Base-by-base conservation (phyloP, 2,113 vertebrate genomes). In the Atrichornis clamosus region DNA sequence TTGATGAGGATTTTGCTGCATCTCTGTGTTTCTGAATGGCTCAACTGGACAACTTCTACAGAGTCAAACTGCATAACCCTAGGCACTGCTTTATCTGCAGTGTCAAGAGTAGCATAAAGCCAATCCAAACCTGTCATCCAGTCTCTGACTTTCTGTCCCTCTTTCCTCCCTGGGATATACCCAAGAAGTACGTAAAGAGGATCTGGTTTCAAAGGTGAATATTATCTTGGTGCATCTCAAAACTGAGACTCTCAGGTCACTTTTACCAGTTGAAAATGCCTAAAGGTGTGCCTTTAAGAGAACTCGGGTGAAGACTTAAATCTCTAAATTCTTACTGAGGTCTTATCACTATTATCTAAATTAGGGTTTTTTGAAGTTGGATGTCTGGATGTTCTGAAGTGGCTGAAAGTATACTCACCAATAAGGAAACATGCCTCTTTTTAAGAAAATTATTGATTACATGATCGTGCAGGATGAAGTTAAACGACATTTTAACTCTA, bases 351-450 rank as follows among this genome's bases (percentile, higher is more conserved):
- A 11, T 6, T 47, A 69, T 52, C 83, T 47, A 68, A 80, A 63
- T 68, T 9, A 2, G 0, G 0, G 2, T 6, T 73, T 73, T 78
- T 67, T 4, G 1, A 21, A 50, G 12, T 24, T 37, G 8, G 2
- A 5, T 50, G 11, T 68, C 76, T 50, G 35, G 8, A 15, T 75
- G 42, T 42, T 90, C 26, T 58, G 14, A 75, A 72, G 15, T 35
- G 15, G 5, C 9, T 64, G 27, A 60, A 53, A 39, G 13, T 39
- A 11, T 37, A 24, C 6, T 5, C 10, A 35, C 4, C 18, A 19
- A 26, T 50, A 63, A 83, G 26, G 20, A 68, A 85, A 28, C 2
- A 2, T 0, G 0, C 1, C 5, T 91, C 76, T 59, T 81, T 35
- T 76, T 19, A 20, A n/a, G 44, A 56, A 75, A 75, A 37, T 1